phyloP scores from a whole-genome alignment of 2,113 vertebrate species.

The Tenebrosternarchus preto region DNA sequence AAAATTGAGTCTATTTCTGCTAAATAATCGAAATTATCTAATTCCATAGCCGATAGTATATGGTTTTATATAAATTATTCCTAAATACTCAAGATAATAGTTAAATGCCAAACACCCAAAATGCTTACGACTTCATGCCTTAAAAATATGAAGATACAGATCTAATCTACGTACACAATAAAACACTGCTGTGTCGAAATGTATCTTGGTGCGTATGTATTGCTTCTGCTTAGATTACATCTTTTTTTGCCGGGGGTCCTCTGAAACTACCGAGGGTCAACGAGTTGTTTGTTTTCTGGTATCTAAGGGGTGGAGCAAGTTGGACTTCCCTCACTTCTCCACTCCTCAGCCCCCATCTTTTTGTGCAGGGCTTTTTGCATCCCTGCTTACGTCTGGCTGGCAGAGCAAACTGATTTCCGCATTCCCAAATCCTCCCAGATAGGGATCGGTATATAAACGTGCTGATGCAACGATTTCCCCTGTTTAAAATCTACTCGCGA shows the following conservation, averaged over 20 bases:
- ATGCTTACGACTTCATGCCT: not conserved
- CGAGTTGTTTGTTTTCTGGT: conserved; percentile 67
- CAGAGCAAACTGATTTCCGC: conserved; percentile 85
- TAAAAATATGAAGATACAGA: not conserved
- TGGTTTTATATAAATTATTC: no score
- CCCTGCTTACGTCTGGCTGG: conserved; percentile 88
- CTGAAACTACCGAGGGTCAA: conserved; percentile 18
- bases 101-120: no score
- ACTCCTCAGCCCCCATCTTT: conserved; percentile 58
- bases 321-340: conserved; percentile 70
- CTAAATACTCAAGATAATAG: no score
- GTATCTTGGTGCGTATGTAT: not conserved
- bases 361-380: conserved; percentile 63
- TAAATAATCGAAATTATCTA: no score
- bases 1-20: no score
- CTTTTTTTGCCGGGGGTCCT: conserved; percentile 26
- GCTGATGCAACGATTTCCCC: conserved; percentile 89
- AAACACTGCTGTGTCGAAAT: not conserved
- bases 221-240: not conserved
- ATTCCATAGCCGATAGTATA: no score
- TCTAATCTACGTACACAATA: not conserved
- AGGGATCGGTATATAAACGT: conserved; percentile 86
- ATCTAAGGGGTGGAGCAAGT: conserved; percentile 74
- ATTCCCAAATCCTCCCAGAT: conserved; percentile 95
- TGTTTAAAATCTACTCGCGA: conserved; percentile 80